phyloP scores from a whole-genome alignment of 2,888 invertebrate species.

The Shargacucullia verbasci region DNA sequence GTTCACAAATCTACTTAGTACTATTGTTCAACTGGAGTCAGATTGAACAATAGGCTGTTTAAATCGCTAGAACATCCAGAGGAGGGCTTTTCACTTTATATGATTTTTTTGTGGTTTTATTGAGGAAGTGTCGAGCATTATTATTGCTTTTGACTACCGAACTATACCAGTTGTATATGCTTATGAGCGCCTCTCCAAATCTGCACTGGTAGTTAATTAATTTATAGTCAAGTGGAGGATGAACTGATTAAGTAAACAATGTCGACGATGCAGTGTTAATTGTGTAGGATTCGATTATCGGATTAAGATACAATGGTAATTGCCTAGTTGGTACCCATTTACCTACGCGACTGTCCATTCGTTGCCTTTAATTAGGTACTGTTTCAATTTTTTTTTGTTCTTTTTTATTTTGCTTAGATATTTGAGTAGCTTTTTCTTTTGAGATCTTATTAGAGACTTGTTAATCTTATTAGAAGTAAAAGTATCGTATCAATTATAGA shows the following conservation, averaged over 20 bases:
- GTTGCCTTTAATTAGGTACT: constrained; percentile 65
- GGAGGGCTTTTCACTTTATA: constrained; percentile 36
- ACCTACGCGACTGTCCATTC: constrained; percentile 60
- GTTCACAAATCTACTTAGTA: constrained; percentile 54
- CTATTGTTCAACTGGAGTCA: constrained; percentile 48
- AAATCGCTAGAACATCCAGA: constrained; percentile 44
- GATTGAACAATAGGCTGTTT: constrained; percentile 53
- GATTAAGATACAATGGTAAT: constrained; percentile 72
- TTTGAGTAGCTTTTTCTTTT: constrained; percentile 7
- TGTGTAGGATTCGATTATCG: constrained; percentile 70
- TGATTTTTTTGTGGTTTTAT: constrained; percentile 24
- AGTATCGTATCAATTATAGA: too few relatives aligned
- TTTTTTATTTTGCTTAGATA: constrained; percentile 23
- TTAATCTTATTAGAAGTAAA: too few relatives aligned
- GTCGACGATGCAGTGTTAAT: constrained; percentile 76
- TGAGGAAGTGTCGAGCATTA: constrained; percentile 8
- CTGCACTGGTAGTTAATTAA: constrained; percentile 71
- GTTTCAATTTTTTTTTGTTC: constrained; percentile 48
- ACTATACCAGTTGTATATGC: constrained; percentile 29
- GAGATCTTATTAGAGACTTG: not conserved
- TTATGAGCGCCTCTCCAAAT: constrained; percentile 52
- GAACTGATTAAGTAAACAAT: constrained; percentile 78
- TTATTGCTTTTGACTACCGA: constrained; percentile 15
- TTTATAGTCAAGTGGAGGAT: constrained; percentile 73
- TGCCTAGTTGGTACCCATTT: constrained; percentile 64